These are phyloP conservation scores for Malurus elegans DNA, from an alignment of 2,113 vertebrate genomes.

Conservation along the genomic window DNA sequence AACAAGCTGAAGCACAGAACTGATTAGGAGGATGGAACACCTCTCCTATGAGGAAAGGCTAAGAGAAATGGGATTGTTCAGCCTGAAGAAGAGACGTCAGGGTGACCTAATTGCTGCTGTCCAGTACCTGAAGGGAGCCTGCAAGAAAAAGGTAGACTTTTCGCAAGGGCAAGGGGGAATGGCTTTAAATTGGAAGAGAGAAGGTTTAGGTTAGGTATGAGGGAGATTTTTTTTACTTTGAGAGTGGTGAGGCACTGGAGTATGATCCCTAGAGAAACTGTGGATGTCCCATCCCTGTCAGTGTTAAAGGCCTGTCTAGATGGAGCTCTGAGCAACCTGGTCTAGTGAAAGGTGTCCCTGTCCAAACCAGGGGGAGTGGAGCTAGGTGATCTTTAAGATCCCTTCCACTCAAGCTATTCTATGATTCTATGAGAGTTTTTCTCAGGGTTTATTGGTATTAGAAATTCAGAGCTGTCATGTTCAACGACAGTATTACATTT, in stretches of 20 bases:
- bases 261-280: background rate
- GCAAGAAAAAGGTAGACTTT: background rate
- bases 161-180: background rate
- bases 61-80: background rate
- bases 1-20: background rate
- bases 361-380: background rate
- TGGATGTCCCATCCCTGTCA: background rate
- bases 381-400: too few species aligned
- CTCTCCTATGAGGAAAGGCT: background rate
- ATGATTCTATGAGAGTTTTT: background rate
- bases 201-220: background rate
- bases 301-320: background rate
- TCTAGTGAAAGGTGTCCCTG: background rate
- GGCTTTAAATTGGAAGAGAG: background rate
- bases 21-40: background rate
- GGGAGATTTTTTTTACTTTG: background rate
- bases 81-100: background rate
- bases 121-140: background rate
- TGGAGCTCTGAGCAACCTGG: background rate
- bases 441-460: background rate
- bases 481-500: background rate
- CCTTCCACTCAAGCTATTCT: background rate
- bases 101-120: background rate
- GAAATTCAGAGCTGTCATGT: background rate
- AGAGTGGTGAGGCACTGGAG: background rate